Evolutionary conservation across 2,888 invertebrate genomes (phyloP).

Genomic region (Suillia variegata): DNA sequence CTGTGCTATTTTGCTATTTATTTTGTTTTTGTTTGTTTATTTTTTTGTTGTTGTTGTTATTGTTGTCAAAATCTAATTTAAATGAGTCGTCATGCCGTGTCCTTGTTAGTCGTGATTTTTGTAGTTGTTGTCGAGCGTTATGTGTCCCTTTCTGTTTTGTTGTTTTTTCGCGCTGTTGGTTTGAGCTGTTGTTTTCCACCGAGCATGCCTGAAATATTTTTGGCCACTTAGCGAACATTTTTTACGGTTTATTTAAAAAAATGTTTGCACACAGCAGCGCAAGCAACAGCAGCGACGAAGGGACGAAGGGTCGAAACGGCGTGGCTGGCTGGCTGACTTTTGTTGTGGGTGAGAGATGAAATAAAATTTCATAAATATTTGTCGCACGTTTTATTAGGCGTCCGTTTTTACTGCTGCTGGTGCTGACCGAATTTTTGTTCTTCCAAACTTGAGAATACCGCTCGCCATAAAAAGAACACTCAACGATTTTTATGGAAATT

Average conservation of each 20-base stretch:
- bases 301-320: too few species aligned
- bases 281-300: too few species aligned
- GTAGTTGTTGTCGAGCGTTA: background rate
- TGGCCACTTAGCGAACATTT: slow-evolving; percentile 8
- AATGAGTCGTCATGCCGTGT: slow-evolving; percentile 25
- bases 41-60: slow-evolving; percentile 2
- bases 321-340: background rate
- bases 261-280: too few species aligned
- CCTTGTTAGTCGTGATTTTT: slow-evolving; percentile 6
- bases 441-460: too few species aligned
- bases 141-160: background rate
- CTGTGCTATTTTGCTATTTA: background rate
- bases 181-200: background rate
- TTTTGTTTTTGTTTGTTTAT: background rate
- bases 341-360: background rate
- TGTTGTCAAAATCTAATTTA: slow-evolving; percentile 27
- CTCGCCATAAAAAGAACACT: too few species aligned
- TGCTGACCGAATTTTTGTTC: too few species aligned
- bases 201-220: slow-evolving; percentile 7
- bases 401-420: too few species aligned
- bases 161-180: background rate
- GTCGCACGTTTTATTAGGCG: slow-evolving; percentile 10
- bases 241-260: slow-evolving; percentile 8
- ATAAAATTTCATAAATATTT: slow-evolving; percentile 15
- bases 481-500: too few species aligned